A percentile compares a stretch with the other conserved stretches of the same genome.
These are phyloP conservation scores for Eufriesea mexicana DNA, from an alignment of 1,140 invertebrate species.

Conservation along the genomic window DNA sequence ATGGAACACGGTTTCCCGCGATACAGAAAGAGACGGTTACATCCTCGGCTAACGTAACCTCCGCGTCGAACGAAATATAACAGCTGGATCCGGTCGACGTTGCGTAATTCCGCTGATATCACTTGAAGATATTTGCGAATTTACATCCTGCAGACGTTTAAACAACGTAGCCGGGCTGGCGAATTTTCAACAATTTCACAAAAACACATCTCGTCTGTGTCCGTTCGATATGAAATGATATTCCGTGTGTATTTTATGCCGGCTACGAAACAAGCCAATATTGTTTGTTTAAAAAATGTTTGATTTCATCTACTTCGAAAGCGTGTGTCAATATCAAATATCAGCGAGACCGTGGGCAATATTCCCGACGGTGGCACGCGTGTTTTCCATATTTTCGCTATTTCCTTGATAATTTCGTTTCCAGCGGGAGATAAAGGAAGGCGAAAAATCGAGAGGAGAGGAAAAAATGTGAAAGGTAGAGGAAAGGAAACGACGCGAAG, in stretches of 20 bases:
- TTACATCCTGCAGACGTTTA: background rate
- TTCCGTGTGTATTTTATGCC: background rate
- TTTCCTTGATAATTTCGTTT: slow-evolving; percentile 10
- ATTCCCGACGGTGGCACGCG: background rate
- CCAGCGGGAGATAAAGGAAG: background rate
- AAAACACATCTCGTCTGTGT: background rate
- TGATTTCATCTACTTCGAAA: slow-evolving; percentile 15
- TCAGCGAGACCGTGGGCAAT: background rate
- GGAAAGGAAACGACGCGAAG: too few species aligned
- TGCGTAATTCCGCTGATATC: background rate
- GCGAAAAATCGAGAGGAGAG: too few species aligned
- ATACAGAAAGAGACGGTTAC: background rate
- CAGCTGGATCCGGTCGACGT: background rate
- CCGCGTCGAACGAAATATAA: slow-evolving; percentile 6
- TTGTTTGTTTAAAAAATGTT: slow-evolving; percentile 35
- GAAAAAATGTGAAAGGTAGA: background rate
- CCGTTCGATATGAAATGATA: background rate
- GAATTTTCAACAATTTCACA: background rate
- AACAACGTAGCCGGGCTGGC: background rate
- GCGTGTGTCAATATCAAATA: slow-evolving; percentile 2
- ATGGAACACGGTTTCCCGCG: background rate
- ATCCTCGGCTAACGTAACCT: background rate
- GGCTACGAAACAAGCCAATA: background rate
- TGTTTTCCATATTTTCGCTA: slow-evolving; percentile 12
- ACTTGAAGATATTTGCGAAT: background rate